Evolutionary conservation across 2,113 vertebrate genomes (phyloP), one percentile per base, ranked within the genome.

Genomic region (Corythaeola cristata): DNA sequence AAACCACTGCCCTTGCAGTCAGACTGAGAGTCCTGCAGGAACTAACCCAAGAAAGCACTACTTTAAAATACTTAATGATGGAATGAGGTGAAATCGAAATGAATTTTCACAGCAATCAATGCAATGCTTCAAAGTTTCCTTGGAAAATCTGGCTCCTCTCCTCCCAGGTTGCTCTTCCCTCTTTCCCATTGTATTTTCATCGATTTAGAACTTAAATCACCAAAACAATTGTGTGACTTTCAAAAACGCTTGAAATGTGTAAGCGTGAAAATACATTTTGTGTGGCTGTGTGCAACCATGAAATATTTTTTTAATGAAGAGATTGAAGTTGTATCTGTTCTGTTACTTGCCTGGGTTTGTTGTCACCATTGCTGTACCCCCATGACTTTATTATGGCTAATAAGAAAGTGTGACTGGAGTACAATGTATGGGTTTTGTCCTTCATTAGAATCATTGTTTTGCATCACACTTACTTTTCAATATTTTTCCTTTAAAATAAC

Each of bases 151-250:
- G 62, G 27, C 35, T 94, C 12, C 59, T 67, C 23, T 92, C 67
- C 68, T 91, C 60, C 45, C 84, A 90, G 87, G 71, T 75, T 94
- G 66, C 59, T 33, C 68, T 93, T 71, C 21, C 56, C 17, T 91
- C 90, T 89, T 91, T 84, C n/a, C 75, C 45, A 11, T 68, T 71
- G 18, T 44, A 83, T 89, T 93, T 90, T 78, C 73, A 90, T 88
- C 84, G 93, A 89, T 93, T 97, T 94, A 75, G 71, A 88, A 95
- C 77, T 86, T 83, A 94, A 94, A 93, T 96, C 71, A 62, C 91
- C 80, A 96, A 94, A 97, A 88, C 67, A 78, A 94, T 62, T 72
- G 80, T 94, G 81, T 94, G 83, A 88, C 93, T 93, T 88, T 95
- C 55, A 81, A 95, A 96, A 96, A 89, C 32, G 86, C 78, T 87